Evolutionary conservation across 1,140 invertebrate genomes (phyloP).

Genomic region (Bombus vancouverensis): DNA sequence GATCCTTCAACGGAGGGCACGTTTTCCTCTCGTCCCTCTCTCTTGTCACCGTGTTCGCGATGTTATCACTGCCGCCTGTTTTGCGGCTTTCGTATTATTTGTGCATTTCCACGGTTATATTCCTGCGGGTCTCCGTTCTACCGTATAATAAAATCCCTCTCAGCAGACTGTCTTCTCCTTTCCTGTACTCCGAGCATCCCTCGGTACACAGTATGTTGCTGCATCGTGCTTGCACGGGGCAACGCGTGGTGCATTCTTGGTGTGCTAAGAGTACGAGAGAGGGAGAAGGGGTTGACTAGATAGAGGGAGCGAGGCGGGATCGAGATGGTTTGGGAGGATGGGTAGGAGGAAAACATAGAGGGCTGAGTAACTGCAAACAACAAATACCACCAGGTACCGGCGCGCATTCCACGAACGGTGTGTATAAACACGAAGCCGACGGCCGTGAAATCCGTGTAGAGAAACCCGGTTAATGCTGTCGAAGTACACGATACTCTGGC

Average conservation of each 20-base stretch:
- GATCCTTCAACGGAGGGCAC: conserved; percentile 22
- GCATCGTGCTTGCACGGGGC: conserved; percentile 39
- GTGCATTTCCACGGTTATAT: conserved; percentile 61
- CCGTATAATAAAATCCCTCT: conserved; percentile 65
- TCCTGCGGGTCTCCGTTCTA: conserved; percentile 48
- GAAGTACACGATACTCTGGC: conserved; percentile 31
- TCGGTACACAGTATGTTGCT: conserved; percentile 37
- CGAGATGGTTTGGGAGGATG: background rate
- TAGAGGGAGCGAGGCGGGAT: conserved; percentile 13
- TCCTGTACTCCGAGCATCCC: conserved; percentile 5
- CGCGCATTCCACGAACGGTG: conserved; percentile 47
- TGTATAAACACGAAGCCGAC: conserved; percentile 60
- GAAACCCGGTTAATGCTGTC: conserved; percentile 33
- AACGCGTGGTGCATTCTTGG: conserved; percentile 53
- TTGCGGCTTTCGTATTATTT: conserved; percentile 59
- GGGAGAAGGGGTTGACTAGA: background rate
- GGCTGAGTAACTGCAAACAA: conserved; percentile 69
- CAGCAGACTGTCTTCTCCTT: conserved; percentile 39
- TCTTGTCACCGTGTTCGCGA: conserved; percentile 53
- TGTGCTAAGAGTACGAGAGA: background rate
- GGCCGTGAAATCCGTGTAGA: conserved; percentile 58
- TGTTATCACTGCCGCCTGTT: conserved; percentile 60
- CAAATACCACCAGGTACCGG: conserved; percentile 64
- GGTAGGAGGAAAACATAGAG: conserved; percentile 47
- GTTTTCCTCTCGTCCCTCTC: conserved; percentile 14